Conservation (phyloP, 2,113 vertebrate genomes). For the Stomatorhinus ivindoensis region DNA sequence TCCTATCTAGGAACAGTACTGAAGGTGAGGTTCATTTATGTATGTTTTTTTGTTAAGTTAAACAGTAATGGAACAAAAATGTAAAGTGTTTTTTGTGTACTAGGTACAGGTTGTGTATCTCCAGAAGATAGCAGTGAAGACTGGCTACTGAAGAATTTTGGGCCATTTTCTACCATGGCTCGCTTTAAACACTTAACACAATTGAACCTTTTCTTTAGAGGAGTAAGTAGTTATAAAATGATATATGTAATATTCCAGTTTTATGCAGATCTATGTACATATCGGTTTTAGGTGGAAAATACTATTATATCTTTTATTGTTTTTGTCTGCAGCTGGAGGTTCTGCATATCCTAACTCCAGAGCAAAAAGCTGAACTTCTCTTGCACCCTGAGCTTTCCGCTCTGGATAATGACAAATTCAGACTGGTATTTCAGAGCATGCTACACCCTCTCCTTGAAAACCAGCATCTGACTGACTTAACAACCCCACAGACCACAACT, state of each 20-base stretch:
- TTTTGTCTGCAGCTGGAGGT: constrained; percentile 52
- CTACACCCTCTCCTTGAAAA: constrained; percentile 22
- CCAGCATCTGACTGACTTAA: not conserved
- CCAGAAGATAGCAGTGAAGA: constrained; percentile 41
- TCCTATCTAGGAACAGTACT: constrained; percentile 49
- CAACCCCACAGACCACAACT: not conserved
- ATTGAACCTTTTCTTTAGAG: constrained; percentile 57
- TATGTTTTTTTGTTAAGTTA: not conserved
- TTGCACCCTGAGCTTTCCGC: constrained; percentile 39
- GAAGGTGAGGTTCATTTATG: constrained; percentile 38
- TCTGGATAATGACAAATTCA: constrained; percentile 46
- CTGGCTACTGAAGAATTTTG: constrained; percentile 64
- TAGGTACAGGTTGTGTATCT: constrained; percentile 48
- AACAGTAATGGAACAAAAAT: not conserved
- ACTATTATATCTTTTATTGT: not conserved
- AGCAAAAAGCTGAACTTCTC: constrained; percentile 59
- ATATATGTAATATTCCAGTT: not conserved
- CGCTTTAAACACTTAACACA: constrained; percentile 50
- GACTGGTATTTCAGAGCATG: constrained; percentile 52
- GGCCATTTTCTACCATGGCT: constrained; percentile 51
- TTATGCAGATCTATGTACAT: too few species aligned
- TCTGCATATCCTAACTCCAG: constrained; percentile 52
- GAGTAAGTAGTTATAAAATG: constrained; percentile 46
- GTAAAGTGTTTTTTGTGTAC: not conserved
- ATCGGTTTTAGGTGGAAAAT: not conserved